These are phyloP conservation scores for Bacillus rossius DNA, from an alignment of 1,140 invertebrate genomes.

Conservation along the genomic window DNA sequence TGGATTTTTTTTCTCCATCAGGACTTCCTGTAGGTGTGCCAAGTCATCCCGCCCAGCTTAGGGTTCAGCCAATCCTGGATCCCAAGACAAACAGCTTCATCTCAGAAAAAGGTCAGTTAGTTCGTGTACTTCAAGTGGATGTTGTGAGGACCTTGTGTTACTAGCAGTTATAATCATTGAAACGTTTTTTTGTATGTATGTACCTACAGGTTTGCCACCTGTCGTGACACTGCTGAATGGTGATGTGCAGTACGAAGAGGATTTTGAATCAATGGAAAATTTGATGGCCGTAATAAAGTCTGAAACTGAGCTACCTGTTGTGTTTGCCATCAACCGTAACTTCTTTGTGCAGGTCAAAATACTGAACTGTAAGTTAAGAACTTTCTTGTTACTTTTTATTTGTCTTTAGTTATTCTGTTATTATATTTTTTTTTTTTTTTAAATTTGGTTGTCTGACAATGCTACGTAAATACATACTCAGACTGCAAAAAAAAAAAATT, in stretches of 20 bases:
- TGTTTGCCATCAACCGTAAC: constrained; percentile 76
- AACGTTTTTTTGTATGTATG: neutral
- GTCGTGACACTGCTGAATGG: constrained; percentile 16
- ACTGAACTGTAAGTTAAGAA: constrained; percentile 57
- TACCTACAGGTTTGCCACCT: constrained; percentile 12
- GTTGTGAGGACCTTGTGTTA: too few relatives aligned
- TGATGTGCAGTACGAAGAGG: constrained; percentile 27
- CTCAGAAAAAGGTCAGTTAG: constrained; percentile 33
- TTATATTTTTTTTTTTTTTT: too few relatives aligned
- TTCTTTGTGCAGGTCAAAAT: constrained; percentile 72
- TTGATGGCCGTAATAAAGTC: constrained; percentile 33
- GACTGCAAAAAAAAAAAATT: too few relatives aligned
- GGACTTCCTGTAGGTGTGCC: neutral
- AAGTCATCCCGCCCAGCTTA: constrained; percentile 15
- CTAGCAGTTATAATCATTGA: too few relatives aligned
- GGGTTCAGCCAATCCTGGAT: constrained; percentile 44
- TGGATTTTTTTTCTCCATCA: neutral
- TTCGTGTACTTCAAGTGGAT: too few relatives aligned
- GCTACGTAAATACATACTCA: too few relatives aligned
- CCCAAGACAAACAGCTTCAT: constrained; percentile 52
- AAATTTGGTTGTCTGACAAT: too few relatives aligned
- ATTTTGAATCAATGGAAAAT: neutral
- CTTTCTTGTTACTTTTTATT: neutral
- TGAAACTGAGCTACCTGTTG: constrained; percentile 50
- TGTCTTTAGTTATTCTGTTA: neutral